Conservation (phyloP, 2,113 vertebrate genomes). For the Pterocles orientalis region DNA sequence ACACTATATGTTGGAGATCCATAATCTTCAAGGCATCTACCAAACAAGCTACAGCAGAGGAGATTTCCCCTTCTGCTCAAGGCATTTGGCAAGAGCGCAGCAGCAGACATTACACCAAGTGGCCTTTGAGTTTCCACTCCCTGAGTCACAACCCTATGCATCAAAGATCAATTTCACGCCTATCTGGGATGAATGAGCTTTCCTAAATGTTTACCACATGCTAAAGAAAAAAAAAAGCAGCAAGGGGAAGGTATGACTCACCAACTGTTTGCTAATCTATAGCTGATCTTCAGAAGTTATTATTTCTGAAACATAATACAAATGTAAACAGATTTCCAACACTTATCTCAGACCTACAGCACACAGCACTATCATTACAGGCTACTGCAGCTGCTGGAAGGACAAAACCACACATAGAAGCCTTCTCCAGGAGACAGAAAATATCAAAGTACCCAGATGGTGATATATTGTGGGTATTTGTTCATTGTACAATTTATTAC, state of each 20-base stretch:
- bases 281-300: constrained; percentile 22
- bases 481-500: too few species aligned
- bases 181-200: constrained; percentile 54
- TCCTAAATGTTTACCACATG: constrained; percentile 34
- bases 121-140: constrained; percentile 47
- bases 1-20: constrained; percentile 25
- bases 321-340: constrained; percentile 37
- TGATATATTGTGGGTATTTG: too few species aligned
- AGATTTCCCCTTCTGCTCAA: constrained; percentile 8
- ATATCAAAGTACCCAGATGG: background rate
- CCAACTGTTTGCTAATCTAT: constrained; percentile 38
- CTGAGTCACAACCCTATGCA: constrained; percentile 56
- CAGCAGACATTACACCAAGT: constrained; percentile 12
- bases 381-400: constrained; percentile 15
- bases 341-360: constrained; percentile 67
- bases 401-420: background rate
- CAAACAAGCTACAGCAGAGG: constrained; percentile 26
- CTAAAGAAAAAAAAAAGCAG: background rate
- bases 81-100: constrained; percentile 34
- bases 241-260: constrained; percentile 56
- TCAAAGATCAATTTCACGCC: constrained; percentile 58
- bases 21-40: constrained; percentile 58
- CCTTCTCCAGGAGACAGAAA: background rate
- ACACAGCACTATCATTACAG: background rate
- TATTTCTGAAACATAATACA: too few species aligned